A percentile compares a stretch with the other conserved stretches of the same genome.
These are phyloP conservation scores for Leptura quadrifasciata DNA, from an alignment of 2,888 invertebrate species.

Conservation along the genomic window DNA sequence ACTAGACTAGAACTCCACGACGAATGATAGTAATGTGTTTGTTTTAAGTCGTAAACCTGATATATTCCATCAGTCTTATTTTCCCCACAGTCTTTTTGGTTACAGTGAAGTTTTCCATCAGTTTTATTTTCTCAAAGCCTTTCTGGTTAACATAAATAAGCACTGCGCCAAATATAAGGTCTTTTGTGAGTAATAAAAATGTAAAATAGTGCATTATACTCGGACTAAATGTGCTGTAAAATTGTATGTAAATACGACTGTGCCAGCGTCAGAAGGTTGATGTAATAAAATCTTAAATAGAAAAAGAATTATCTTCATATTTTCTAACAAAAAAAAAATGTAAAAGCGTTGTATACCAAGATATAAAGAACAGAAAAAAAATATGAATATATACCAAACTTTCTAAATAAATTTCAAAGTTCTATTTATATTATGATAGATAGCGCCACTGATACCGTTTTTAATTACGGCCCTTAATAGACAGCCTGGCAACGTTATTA, in stretches of 20 bases:
- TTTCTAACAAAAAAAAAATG: background rate
- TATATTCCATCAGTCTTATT: too few species aligned
- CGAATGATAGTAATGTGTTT: too few species aligned
- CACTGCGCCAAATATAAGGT: too few species aligned
- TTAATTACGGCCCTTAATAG: conserved; percentile 21
- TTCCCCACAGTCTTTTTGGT: too few species aligned
- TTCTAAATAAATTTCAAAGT: background rate
- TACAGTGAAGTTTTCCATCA: too few species aligned
- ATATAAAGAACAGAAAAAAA: background rate
- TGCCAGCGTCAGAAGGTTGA: background rate
- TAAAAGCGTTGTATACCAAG: background rate
- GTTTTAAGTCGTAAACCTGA: too few species aligned
- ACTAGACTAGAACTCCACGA: too few species aligned
- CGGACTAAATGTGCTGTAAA: background rate
- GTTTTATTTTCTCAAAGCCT: too few species aligned
- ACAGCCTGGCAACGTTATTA: conserved; percentile 15
- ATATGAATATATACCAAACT: background rate
- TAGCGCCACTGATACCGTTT: background rate
- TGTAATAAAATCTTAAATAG: background rate
- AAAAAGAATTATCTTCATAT: background rate
- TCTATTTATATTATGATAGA: background rate
- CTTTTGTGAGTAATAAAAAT: too few species aligned
- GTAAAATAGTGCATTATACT: background rate
- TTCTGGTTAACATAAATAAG: too few species aligned
- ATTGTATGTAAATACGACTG: background rate